A percentile compares a stretch with the other conserved stretches of the same genome.
These are phyloP conservation scores for Ascaphus truei DNA, from an alignment of 2,113 vertebrate genomes.

Conservation along the genomic window DNA sequence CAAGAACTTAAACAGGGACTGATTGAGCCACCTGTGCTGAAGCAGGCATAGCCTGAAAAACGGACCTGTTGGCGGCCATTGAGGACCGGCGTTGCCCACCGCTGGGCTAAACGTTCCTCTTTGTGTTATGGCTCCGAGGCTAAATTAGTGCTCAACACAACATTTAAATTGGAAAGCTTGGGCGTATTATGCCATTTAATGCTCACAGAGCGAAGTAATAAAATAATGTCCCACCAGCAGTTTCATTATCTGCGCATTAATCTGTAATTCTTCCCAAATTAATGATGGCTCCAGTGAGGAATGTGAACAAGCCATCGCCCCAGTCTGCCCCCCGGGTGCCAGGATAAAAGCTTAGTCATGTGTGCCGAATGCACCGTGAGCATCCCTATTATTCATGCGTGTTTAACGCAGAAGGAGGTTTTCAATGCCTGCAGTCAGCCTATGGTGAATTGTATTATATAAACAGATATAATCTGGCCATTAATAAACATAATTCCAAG, in stretches of 20 bases:
- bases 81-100: no score
- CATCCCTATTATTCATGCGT: slow-evolving; percentile 54
- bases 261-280: slow-evolving; percentile 28
- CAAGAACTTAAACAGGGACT: no score
- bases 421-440: slow-evolving; percentile 45
- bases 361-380: slow-evolving; percentile 47
- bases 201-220: slow-evolving; percentile 53
- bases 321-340: slow-evolving; percentile 42
- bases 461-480: slow-evolving; percentile 54
- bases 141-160: background rate
- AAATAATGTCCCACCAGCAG: slow-evolving; percentile 50
- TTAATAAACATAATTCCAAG: slow-evolving; percentile 56
- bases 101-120: no score
- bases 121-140: background rate
- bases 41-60: no score
- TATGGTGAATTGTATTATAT: slow-evolving; percentile 51
- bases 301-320: slow-evolving; percentile 42
- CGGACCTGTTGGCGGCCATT: no score
- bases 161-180: slow-evolving; percentile 18
- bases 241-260: slow-evolving; percentile 50
- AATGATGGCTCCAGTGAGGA: slow-evolving; percentile 50
- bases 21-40: no score
- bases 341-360: slow-evolving; percentile 50
- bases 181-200: slow-evolving; percentile 51
- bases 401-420: slow-evolving; percentile 46